A percentile compares a stretch with the other conserved stretches of the same genome.
Conservation (phyloP, 2,113 vertebrate species). For the Argyrosomus japonicus region DNA sequence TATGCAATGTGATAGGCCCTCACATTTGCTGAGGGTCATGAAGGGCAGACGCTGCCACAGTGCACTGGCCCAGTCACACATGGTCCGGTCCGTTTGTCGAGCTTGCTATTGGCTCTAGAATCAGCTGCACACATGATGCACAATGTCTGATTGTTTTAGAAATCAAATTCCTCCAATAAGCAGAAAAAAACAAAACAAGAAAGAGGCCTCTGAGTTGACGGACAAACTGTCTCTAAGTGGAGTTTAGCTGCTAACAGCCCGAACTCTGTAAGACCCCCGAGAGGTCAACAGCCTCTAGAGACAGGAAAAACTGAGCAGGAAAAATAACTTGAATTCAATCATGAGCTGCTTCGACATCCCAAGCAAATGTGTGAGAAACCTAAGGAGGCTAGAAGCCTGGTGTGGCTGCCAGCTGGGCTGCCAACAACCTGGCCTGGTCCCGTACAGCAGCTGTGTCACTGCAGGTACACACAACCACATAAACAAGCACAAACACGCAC, state of each 20-base stretch:
- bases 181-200: conserved; percentile 12
- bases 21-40: conserved; percentile 72
- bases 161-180: conserved; percentile 37
- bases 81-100: conserved; percentile 6
- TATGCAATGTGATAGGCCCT: conserved; percentile 76
- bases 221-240: not conserved
- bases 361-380: conserved; percentile 78
- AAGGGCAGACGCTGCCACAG: conserved; percentile 59
- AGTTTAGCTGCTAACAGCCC: not conserved
- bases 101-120: conserved; percentile 33
- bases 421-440: conserved; percentile 61
- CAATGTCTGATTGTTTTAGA: conserved; percentile 46
- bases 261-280: not conserved
- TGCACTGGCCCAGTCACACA: conserved; percentile 23
- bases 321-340: conserved; percentile 62
- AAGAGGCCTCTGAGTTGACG: not conserved
- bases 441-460: conserved; percentile 67
- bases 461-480: conserved; percentile 40
- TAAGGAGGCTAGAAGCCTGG: conserved; percentile 59
- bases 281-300: not conserved
- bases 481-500: not conserved
- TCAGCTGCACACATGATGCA: conserved; percentile 46
- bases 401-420: conserved; percentile 69
- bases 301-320: conserved; percentile 40
- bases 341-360: conserved; percentile 58